phyloP scores from a whole-genome alignment of 2,113 vertebrate genomes.

The Formicarius rufipectus region DNA sequence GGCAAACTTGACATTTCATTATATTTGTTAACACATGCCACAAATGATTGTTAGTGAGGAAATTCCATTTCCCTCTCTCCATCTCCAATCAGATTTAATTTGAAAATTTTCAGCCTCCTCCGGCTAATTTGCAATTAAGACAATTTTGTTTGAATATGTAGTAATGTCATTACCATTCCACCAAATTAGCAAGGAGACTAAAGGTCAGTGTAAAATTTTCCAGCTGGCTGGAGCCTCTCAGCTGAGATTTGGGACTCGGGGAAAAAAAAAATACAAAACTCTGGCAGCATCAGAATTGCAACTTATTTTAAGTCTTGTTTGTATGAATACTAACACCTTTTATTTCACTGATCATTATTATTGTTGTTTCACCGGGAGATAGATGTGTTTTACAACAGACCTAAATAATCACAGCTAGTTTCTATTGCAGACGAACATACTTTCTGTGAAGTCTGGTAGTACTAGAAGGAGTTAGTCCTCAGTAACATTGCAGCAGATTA shows the following conservation, averaged over 20 bases:
- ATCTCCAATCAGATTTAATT: constrained; percentile 90
- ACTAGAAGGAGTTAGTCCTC: constrained; percentile 81
- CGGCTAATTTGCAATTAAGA: constrained; percentile 97
- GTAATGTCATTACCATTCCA: constrained; percentile 98
- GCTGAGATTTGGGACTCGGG: constrained; percentile 86
- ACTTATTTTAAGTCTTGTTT: constrained; percentile 74
- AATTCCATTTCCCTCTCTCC: constrained; percentile 87
- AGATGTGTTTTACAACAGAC: constrained; percentile 72
- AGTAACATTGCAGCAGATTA: constrained; percentile 91
- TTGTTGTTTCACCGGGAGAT: constrained; percentile 43
- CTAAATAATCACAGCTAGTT: constrained; percentile 69
- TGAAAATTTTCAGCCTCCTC: constrained; percentile 89
- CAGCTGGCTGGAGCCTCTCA: constrained; percentile 93
- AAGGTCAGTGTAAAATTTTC: constrained; percentile 97
- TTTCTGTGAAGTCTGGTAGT: constrained; percentile 73
- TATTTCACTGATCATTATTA: constrained; percentile 14
- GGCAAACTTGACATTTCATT: constrained; percentile 96
- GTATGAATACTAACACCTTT: constrained; percentile 22
- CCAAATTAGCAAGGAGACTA: constrained; percentile 93
- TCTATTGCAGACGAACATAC: constrained; percentile 65
- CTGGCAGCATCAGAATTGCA: constrained; percentile 74
- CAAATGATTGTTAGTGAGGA: constrained; percentile 90
- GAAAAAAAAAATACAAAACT: constrained; percentile 67
- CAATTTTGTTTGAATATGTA: constrained; percentile 99
- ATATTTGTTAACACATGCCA: constrained; percentile 96